Conservation (phyloP, 2,797 vertebrate species). For the Pseudotriccus pelzelni region DNA sequence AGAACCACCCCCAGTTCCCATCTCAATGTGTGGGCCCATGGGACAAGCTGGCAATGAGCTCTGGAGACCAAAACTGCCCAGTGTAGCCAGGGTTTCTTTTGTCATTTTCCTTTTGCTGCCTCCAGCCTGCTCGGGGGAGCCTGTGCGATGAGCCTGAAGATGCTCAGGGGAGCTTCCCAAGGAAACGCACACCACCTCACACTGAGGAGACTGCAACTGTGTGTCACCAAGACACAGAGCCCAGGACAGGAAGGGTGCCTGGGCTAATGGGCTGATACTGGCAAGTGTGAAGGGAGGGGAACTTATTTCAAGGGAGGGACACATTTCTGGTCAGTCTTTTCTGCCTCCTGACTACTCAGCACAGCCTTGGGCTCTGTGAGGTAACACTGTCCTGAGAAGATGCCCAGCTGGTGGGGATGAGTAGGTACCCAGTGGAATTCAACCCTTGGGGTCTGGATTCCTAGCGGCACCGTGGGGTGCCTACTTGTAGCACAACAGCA, state of each 20-base stretch:
- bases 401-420: neutral
- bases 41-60: neutral
- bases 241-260: neutral
- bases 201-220: neutral
- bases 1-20: neutral
- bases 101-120: neutral
- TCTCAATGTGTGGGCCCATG: fast-evolving
- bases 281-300: neutral
- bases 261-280: neutral
- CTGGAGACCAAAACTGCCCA: neutral
- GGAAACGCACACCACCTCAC: neutral
- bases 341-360: neutral
- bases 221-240: neutral
- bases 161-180: neutral
- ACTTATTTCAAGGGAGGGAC: neutral
- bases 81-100: neutral
- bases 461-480: neutral
- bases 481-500: neutral
- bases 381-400: neutral
- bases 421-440: neutral
- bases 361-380: neutral
- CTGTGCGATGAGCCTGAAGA: neutral
- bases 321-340: neutral
- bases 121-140: neutral
- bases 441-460: neutral